A percentile compares a stretch with the other conserved stretches of the same genome.
Conservation (phyloP, 1,140 invertebrate species). For the Heliconius hewitsoni region DNA sequence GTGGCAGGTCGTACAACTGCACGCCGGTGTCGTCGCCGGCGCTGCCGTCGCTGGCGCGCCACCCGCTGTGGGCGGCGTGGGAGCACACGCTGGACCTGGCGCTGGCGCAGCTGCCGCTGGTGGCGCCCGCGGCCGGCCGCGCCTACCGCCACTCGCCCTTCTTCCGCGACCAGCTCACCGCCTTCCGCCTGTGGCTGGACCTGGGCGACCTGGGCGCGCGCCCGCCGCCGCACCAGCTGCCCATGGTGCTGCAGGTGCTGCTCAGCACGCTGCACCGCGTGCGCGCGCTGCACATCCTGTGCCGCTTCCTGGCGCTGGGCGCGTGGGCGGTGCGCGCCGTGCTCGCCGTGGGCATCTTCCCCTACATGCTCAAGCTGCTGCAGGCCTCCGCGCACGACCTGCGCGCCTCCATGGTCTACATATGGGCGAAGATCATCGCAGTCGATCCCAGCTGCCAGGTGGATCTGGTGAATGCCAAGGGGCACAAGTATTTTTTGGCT, state of each 20-base stretch:
- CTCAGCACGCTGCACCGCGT: conserved; percentile 98
- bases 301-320: conserved; percentile 97
- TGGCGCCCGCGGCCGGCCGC: conserved; percentile 84
- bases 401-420: conserved; percentile 96
- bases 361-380: conserved; percentile 97
- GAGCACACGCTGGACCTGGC: conserved; percentile 97
- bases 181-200: conserved; percentile 98
- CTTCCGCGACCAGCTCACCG: conserved; percentile 98
- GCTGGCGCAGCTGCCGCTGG: conserved; percentile 90
- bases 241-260: conserved; percentile 98
- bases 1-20: conserved; percentile 92
- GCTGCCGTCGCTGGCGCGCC: conserved; percentile 94
- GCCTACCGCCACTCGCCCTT: conserved; percentile 93
- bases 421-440: conserved; percentile 99
- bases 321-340: conserved; percentile 98
- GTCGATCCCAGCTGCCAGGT: conserved; percentile 95
- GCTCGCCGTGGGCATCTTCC: conserved; percentile 98
- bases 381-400: conserved; percentile 96
- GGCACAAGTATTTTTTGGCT: conserved; percentile 96
- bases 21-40: conserved; percentile 93
- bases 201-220: conserved; percentile 80
- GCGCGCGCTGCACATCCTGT: conserved; percentile 95
- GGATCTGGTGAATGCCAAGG: conserved; percentile 97
- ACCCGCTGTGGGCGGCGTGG: conserved; percentile 98
- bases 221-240: conserved; percentile 96